Base-by-base conservation (phyloP, 2,113 vertebrate genomes). In the Prolemur simus region DNA sequence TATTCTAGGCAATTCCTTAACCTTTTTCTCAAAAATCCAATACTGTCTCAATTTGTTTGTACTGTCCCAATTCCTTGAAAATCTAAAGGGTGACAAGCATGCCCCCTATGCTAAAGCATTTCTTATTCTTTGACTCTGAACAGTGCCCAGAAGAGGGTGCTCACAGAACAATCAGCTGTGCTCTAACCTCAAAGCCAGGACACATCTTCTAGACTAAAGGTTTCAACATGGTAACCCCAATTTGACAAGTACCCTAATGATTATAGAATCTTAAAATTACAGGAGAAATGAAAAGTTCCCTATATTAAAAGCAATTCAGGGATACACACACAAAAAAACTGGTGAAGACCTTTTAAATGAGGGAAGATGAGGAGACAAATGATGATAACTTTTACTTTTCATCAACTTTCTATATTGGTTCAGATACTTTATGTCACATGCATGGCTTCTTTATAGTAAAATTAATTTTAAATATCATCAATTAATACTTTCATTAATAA, bases 21-120 rank as follows among this genome's bases (percentile, higher is more conserved):
- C 37, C 6, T 27, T 66, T 91, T 87, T 90, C 77, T 95, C 20
- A 96, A 91, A 73, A 78, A 80, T 76, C 9, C 45, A 89, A 9
- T 32, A 58, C 83, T n/a, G n/a, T n/a, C n/a, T n/a, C n/a, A n/a
- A n/a, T 96, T 88, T 76, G 80, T 86, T 63, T 95, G 32, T 63
- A 63, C 8, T 52, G 13, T 47, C 17, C 15, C 49, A 34, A 66
- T 92, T 87, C 34, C 76, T 49, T 29, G 29, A 66, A 93, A 93
- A 73, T 58, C 32, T 73, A 13, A 77, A 89, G 47, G 34, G 21
- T 86, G 29, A 39, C 39, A 73, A 69, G 77, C 37, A 71, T 23
- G 14, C 12, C 12, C 15, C 12, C 5, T 68, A 2, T 49, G 15
- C 25, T 32, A 23, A 89, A 42, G 34, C 82, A 68, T 64, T 42